phyloP scores from a whole-genome alignment of 1,140 invertebrate species.

The Chrysoperla carnea region DNA sequence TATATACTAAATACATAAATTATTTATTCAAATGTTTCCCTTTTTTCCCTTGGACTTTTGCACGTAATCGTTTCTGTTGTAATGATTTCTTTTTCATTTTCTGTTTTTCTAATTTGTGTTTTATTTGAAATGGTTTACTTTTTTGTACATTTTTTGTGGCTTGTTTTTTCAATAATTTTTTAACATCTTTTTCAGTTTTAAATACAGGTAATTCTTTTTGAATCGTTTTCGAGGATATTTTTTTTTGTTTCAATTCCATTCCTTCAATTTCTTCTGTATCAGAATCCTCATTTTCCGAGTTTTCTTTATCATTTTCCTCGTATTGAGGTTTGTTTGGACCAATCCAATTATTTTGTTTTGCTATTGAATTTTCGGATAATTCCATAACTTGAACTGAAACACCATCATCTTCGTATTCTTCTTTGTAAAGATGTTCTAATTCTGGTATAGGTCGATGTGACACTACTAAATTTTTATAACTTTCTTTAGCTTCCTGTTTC shows the following conservation, averaged over 20 bases:
- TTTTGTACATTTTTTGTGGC: constrained; percentile 47
- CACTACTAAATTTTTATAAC: constrained; percentile 40
- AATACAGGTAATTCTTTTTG: constrained; percentile 8
- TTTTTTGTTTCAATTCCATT: constrained; percentile 28
- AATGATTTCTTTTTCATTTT: constrained; percentile 38
- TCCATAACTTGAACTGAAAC: constrained; percentile 58
- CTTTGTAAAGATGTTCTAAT: constrained; percentile 40
- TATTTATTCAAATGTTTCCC: neutral
- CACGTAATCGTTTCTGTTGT: constrained; percentile 10
- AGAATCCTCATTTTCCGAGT: constrained; percentile 19
- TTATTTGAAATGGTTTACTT: constrained; percentile 54
- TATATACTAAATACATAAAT: too few relatives aligned
- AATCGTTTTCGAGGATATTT: constrained; percentile 8
- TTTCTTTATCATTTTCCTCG: constrained; percentile 24
- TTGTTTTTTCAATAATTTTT: constrained; percentile 42
- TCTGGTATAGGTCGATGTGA: constrained; percentile 45
- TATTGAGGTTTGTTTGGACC: constrained; percentile 40
- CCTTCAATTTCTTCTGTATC: constrained; percentile 27
- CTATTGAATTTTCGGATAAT: constrained; percentile 41
- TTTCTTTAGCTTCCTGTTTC: constrained; percentile 47
- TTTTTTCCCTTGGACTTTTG: constrained; percentile 6
- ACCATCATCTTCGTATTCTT: constrained; percentile 53
- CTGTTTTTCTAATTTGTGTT: constrained; percentile 42
- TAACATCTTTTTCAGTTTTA: constrained; percentile 33
- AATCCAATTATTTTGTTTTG: constrained; percentile 45